These are phyloP conservation scores for Ciconia stormi DNA, from an alignment of 2,113 vertebrate genomes.

Conservation along the genomic window DNA sequence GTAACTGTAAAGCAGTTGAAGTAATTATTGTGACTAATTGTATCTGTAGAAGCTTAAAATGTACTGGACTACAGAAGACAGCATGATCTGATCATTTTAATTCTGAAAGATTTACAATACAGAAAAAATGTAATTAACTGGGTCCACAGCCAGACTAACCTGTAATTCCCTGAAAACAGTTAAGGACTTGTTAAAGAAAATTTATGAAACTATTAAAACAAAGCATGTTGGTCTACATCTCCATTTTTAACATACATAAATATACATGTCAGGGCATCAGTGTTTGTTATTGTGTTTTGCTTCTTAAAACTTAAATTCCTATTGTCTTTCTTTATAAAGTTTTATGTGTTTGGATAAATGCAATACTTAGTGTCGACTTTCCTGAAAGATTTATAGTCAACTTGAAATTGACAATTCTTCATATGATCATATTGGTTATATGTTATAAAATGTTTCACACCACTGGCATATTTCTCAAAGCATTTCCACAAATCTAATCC, in stretches of 20 bases:
- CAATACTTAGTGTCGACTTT: background rate
- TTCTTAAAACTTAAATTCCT: background rate
- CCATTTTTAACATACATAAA: background rate
- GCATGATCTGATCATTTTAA: background rate
- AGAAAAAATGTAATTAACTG: background rate
- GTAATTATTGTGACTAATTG: background rate
- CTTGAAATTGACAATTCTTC: background rate
- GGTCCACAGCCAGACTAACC: background rate
- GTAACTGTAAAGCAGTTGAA: background rate
- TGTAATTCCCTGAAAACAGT: background rate
- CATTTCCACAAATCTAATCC: background rate
- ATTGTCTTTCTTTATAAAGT: background rate
- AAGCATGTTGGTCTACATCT: background rate
- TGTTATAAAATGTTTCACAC: background rate
- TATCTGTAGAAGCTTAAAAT: constrained; percentile 4
- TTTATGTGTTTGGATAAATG: background rate
- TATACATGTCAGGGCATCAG: background rate
- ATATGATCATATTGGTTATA: background rate
- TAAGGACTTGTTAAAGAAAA: background rate
- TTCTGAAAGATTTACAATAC: background rate
- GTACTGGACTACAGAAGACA: background rate
- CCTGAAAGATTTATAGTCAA: background rate
- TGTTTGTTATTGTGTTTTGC: background rate
- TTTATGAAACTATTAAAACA: background rate
- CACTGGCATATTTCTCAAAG: background rate